Evolutionary conservation across 2,797 vertebrate genomes (phyloP), one percentile per base, ranked within the genome.

Genomic region (Brotula barbata): DNA sequence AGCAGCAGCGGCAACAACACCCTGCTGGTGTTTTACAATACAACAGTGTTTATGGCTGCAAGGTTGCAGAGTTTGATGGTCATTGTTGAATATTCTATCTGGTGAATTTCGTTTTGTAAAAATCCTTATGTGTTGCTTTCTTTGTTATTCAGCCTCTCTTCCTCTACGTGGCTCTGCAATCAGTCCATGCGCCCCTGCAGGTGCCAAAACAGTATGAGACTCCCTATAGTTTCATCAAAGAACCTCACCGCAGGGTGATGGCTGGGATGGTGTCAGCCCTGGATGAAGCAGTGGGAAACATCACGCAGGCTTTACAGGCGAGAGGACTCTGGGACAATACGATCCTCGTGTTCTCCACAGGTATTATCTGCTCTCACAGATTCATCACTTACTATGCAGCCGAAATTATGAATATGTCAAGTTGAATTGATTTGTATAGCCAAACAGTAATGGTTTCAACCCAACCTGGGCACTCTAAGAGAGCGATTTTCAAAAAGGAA

Each of bases 221-320:
- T 44, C 94, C 90, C 0, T 99, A 99, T 58, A 65, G 65, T 36
- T 96, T 87, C 67, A 98, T 99, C 76, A 74, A 90, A 42, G 87
- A 97, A 71, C 58, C 3, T 1, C 51, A 87, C 0, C 93, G 96
- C 44, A 89, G 88, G 7, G 11, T n/a, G 17, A 99, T 94, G 9
- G 95, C 96, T 0, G 97, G 94, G 51, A 99, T 99, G 97, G 95
- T 94, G 68, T 90, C 94, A 0, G 91, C 92, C 44, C 93, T 99
- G 95, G 97, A 99, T 55, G 94, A 99, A 84, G 95, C 96, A 0
- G 92, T 99, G 67, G 95, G 95, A 64, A 99, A 99, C 87, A 88
- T 99, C 80, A 96, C 91, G 0, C 64, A 46, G 48, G 93, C 94
- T 40, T 73, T 99, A 75, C 88, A 87, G 72, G 76, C 77, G 31